These are phyloP conservation scores for Pituophis catenifer DNA, from an alignment of 2,113 vertebrate species.

Conservation along the genomic window DNA sequence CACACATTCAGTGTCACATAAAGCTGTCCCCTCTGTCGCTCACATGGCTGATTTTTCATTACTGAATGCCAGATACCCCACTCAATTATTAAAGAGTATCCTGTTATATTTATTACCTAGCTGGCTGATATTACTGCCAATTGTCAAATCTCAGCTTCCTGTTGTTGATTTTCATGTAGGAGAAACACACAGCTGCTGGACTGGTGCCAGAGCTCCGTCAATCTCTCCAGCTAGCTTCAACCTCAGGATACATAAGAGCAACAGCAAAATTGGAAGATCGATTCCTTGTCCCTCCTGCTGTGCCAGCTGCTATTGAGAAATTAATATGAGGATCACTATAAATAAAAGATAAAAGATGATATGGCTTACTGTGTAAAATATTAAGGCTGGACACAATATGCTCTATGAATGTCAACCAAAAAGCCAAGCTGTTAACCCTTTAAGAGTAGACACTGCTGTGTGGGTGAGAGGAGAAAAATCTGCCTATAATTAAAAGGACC, in stretches of 20 bases:
- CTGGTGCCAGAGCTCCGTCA: constrained; percentile 63
- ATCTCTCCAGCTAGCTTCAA: constrained; percentile 65
- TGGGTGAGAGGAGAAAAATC: neutral
- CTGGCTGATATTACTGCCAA: constrained; percentile 63
- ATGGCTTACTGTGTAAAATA: constrained; percentile 77
- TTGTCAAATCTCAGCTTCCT: constrained; percentile 71
- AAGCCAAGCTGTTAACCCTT: constrained; percentile 69
- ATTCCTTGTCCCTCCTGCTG: constrained; percentile 74
- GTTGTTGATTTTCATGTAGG: constrained; percentile 74
- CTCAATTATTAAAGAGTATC: constrained; percentile 69
- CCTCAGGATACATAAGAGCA: constrained; percentile 71
- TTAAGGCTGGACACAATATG: constrained; percentile 71
- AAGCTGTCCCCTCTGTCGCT: neutral
- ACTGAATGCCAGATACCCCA: constrained; percentile 53
- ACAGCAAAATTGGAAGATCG: constrained; percentile 78
- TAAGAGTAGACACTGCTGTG: neutral
- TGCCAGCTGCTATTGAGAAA: constrained; percentile 79
- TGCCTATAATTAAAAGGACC: neutral
- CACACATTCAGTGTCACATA: neutral
- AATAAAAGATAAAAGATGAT: constrained; percentile 86
- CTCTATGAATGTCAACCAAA: constrained; percentile 65
- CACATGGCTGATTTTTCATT: constrained; percentile 60
- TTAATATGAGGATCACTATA: constrained; percentile 78
- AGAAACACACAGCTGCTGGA: constrained; percentile 58
- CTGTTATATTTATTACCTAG: constrained; percentile 73